phyloP scores from a whole-genome alignment of 2,797 vertebrate genomes.

The Coluber constrictor region DNA sequence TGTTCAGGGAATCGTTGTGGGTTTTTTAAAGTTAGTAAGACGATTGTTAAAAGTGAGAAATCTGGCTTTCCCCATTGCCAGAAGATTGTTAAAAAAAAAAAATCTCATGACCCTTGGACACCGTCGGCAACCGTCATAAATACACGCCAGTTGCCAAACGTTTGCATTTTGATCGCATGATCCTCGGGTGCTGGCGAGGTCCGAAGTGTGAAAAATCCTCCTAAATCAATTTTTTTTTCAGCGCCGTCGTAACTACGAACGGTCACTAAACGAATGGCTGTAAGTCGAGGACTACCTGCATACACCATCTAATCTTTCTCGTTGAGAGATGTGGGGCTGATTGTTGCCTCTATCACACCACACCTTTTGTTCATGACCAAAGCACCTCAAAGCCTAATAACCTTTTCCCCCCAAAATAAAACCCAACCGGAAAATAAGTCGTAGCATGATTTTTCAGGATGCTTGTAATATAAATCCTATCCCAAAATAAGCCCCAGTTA shows the following conservation, averaged over 20 bases:
- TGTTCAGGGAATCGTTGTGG: not conserved
- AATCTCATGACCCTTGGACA: not conserved
- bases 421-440: too few species aligned
- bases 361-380: not conserved
- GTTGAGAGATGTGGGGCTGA: not conserved
- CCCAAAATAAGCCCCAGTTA: too few species aligned
- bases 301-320: not conserved
- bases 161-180: not conserved
- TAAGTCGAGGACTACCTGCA: not conserved
- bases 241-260: too few species aligned
- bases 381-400: too few species aligned
- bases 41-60: not conserved
- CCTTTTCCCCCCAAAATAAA: too few species aligned
- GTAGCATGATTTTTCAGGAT: too few species aligned
- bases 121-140: rapidly evolving
- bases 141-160: not conserved
- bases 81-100: not conserved
- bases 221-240: too few species aligned
- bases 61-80: not conserved
- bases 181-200: not conserved
- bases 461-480: too few species aligned
- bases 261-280: too few species aligned
- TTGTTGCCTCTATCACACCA: not conserved
- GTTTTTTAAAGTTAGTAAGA: too few species aligned
- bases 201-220: not conserved